These are phyloP conservation scores for Diploscapter pachys DNA, from an alignment of 1,140 invertebrate species.

Conservation along the genomic window DNA sequence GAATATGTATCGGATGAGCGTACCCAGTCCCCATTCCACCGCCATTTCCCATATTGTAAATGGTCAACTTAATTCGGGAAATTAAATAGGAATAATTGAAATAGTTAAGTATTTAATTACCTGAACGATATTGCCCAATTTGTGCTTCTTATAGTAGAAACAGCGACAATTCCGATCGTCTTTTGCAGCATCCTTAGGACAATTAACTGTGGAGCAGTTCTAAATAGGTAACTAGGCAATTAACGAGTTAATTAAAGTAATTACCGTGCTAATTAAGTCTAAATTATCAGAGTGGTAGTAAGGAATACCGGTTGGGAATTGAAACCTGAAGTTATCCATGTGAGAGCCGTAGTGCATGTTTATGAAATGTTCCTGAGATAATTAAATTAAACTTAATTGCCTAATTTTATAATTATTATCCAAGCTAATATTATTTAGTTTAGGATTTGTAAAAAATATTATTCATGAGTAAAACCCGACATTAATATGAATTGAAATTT, in stretches of 20 bases:
- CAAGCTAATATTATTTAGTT: too few species aligned
- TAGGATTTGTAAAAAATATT: too few species aligned
- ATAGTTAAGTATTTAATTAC: too few species aligned
- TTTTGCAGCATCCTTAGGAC: slow-evolving; percentile 5
- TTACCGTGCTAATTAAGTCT: slow-evolving; percentile 30
- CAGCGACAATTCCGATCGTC: slow-evolving; percentile 47
- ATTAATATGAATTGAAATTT: too few species aligned
- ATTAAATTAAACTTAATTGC: too few species aligned
- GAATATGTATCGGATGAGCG: slow-evolving; percentile 53
- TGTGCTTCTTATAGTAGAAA: slow-evolving; percentile 50
- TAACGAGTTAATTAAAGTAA: slow-evolving; percentile 26
- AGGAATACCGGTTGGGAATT: slow-evolving; percentile 48
- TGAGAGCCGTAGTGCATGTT: slow-evolving; percentile 58
- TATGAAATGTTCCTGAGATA: slow-evolving; percentile 48
- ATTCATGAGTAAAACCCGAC: too few species aligned
- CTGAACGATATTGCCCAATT: slow-evolving; percentile 47
- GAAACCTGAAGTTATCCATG: slow-evolving; percentile 50
- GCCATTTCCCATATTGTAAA: slow-evolving; percentile 58
- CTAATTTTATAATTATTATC: too few species aligned
- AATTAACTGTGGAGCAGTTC: slow-evolving; percentile 10
- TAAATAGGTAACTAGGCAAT: not conserved
- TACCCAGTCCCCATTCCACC: slow-evolving; percentile 46
- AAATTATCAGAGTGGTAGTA: slow-evolving; percentile 45
- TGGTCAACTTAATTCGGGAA: slow-evolving; percentile 34
- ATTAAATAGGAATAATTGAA: too few species aligned